phyloP scores from a whole-genome alignment of 2,797 vertebrate species.

The Psittacula echo region DNA sequence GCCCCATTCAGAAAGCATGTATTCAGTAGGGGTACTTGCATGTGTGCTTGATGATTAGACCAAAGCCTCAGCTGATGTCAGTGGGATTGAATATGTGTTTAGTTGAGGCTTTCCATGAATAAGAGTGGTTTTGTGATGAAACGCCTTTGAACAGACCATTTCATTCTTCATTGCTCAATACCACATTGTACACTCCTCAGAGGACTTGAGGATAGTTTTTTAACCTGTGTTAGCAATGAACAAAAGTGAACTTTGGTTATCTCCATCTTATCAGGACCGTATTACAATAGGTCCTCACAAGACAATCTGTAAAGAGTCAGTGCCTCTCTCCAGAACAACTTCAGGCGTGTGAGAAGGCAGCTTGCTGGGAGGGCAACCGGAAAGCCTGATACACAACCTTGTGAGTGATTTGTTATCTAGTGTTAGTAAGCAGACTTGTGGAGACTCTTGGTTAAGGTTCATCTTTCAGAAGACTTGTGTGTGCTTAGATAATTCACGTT shows the following conservation, averaged over 20 bases:
- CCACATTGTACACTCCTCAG: not conserved
- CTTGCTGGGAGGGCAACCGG: not conserved
- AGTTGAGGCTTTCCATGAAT: not conserved
- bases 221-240: not conserved
- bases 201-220: not conserved
- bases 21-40: not conserved
- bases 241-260: not conserved
- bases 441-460: not conserved
- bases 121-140: not conserved
- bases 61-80: not conserved
- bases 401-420: not conserved
- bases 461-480: not conserved
- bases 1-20: not conserved
- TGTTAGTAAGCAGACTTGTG: not conserved
- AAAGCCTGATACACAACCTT: not conserved
- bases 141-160: not conserved
- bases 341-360: not conserved
- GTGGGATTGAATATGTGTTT: not conserved
- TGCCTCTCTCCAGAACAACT: not conserved
- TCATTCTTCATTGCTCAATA: not conserved
- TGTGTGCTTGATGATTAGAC: not conserved
- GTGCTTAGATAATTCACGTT: not conserved
- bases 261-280: not conserved
- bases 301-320: not conserved
- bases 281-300: not conserved